Evolutionary conservation across 2,888 invertebrate species (phyloP).

Genomic region (Caprella mutica): DNA sequence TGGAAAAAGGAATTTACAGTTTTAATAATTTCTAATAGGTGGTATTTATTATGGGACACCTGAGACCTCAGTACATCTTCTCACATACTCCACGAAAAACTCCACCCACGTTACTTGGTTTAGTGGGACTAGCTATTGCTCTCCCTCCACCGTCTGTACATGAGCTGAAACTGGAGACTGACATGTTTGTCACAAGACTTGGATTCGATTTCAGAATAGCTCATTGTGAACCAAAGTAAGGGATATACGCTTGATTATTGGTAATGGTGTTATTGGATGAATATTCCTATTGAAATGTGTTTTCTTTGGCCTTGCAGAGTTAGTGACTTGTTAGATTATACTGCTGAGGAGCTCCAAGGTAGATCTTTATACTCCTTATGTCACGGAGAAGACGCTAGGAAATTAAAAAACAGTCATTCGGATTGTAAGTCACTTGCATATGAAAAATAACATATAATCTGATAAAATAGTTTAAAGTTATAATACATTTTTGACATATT

Average conservation of each 20-base stretch:
- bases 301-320: constrained; percentile 51
- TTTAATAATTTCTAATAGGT: constrained; percentile 53
- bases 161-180: constrained; percentile 47
- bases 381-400: constrained; percentile 90
- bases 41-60: constrained; percentile 77
- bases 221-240: constrained; percentile 90
- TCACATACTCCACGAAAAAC: constrained; percentile 30
- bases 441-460: too few relatives aligned
- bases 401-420: constrained; percentile 83
- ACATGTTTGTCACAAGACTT: constrained; percentile 77
- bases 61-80: constrained; percentile 59
- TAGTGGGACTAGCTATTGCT: constrained; percentile 91
- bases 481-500: too few relatives aligned
- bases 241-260: constrained; percentile 12
- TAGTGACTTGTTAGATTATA: constrained; percentile 81
- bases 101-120: constrained; percentile 70
- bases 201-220: constrained; percentile 93
- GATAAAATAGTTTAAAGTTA: too few relatives aligned
- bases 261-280: neutral
- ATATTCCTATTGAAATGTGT: neutral
- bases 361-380: constrained; percentile 87
- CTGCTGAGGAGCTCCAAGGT: constrained; percentile 83
- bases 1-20: constrained; percentile 12
- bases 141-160: constrained; percentile 93
- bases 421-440: constrained; percentile 95